These are phyloP conservation scores for Monochamus alternatus DNA, from an alignment of 2,888 invertebrate genomes.

Conservation along the genomic window DNA sequence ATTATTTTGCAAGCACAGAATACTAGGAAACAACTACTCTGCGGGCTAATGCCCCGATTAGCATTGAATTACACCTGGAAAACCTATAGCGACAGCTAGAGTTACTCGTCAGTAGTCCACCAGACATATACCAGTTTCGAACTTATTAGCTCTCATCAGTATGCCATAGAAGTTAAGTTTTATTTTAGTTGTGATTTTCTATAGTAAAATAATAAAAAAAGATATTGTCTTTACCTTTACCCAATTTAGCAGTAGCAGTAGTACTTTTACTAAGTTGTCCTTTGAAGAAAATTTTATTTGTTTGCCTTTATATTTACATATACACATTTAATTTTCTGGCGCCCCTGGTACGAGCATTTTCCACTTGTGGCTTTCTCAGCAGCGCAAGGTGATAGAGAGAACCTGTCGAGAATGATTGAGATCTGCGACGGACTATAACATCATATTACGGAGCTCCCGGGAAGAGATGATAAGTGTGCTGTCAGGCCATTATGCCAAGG, in stretches of 20 bases:
- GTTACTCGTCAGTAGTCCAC: too few relatives aligned
- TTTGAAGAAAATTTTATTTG: neutral
- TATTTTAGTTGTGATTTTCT: too few relatives aligned
- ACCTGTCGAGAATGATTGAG: slow-evolving; percentile 69
- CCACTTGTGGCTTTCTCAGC: slow-evolving; percentile 50
- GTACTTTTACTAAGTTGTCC: neutral
- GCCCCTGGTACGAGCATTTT: slow-evolving; percentile 42
- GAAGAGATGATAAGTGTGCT: slow-evolving; percentile 69
- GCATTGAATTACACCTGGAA: too few relatives aligned
- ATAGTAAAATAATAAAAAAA: too few relatives aligned
- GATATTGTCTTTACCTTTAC: too few relatives aligned
- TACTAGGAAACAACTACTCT: too few relatives aligned
- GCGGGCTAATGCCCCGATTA: too few relatives aligned
- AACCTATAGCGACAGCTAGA: too few relatives aligned
- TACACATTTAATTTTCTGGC: slow-evolving; percentile 4
- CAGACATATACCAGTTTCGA: too few relatives aligned
- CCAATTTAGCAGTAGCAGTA: neutral
- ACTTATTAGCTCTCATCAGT: too few relatives aligned
- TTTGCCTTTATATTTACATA: neutral
- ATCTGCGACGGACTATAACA: slow-evolving; percentile 70
- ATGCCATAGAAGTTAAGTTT: too few relatives aligned
- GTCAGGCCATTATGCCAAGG: slow-evolving; percentile 65
- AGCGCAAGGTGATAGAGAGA: slow-evolving; percentile 61
- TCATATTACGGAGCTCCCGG: slow-evolving; percentile 69
- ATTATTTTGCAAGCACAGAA: too few relatives aligned